Base-by-base conservation (phyloP, 64 coral and sea anemone species). In the Orbicella faveolata region DNA sequence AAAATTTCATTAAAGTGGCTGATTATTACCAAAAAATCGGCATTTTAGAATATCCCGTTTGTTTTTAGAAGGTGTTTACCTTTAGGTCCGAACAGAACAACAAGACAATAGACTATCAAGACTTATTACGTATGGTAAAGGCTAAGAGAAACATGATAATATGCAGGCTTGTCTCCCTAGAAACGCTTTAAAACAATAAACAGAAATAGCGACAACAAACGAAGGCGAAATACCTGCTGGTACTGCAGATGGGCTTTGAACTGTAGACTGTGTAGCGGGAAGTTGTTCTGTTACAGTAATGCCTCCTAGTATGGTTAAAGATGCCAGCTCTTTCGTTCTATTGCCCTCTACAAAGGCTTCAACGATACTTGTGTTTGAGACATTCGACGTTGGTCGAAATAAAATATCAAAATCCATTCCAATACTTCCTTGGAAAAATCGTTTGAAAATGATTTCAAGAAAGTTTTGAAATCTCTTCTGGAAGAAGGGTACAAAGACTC, bases 341-440 rank as follows among this genome's bases (percentile, higher is more conserved):
- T 73, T 85, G 21, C 36, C 82, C 26, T 4, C 25, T 33, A 51
- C 12, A 26, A 85, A 65, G 7, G 37, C 82, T 52, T 85, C 34
- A 9, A 73, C 25, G 48, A 85, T 85, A 9, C 21, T 51, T 36
- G 10, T 85, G 6, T 25, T 36, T 1, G 65, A 41, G 3, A 85
- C 64, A n/a, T 51, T 26, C 16, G 82, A 70, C 5, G 82, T 30
- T 10, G 64, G 34, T 36, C 20, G 63, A 23, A 85, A 85, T 52
- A 37, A 5, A 26, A 73, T 12, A 1, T 85, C 82, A 73, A 72
- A 85, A 2, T 26, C 68, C 13, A 16, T 39, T 3, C 63, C 66
- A 33, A 73, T 23, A 85, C 82, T 85, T 52, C 82, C 82, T 2
- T 36, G 2, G 37, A 25, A 72, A 85, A 85, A 85, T 19, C 35